These are phyloP conservation scores for Fregetta grallaria DNA, from an alignment of 2,113 vertebrate genomes.

Conservation along the genomic window DNA sequence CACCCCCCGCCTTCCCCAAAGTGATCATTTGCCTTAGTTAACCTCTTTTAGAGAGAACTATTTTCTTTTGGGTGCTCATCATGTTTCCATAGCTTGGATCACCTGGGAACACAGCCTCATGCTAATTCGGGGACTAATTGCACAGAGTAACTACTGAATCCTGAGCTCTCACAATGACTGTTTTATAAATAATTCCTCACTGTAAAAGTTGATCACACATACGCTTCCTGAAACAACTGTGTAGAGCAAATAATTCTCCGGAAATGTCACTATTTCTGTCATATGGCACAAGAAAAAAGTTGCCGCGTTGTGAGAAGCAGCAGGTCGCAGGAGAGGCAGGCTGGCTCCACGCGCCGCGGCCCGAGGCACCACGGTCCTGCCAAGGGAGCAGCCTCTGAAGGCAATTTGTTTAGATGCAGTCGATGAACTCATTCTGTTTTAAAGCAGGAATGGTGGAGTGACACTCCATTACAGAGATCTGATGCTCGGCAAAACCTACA, in stretches of 20 bases:
- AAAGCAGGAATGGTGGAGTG: background rate
- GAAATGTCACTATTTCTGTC: background rate
- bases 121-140: background rate
- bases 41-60: background rate
- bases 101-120: background rate
- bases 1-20: background rate
- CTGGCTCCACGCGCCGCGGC: accelerated
- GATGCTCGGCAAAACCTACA: background rate
- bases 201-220: background rate
- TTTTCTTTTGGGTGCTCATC: background rate
- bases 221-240: background rate
- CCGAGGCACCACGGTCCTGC: accelerated
- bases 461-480: background rate
- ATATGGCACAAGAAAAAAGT: background rate
- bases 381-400: accelerated
- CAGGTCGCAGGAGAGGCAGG: background rate
- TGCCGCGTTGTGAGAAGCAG: background rate
- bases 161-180: background rate
- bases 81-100: background rate
- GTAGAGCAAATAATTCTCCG: background rate
- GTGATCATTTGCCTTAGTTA: background rate
- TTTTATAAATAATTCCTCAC: background rate
- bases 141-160: background rate
- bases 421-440: accelerated
- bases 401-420: background rate